Conservation (phyloP, 2,113 vertebrate species). For the Heteronetta atricapilla region DNA sequence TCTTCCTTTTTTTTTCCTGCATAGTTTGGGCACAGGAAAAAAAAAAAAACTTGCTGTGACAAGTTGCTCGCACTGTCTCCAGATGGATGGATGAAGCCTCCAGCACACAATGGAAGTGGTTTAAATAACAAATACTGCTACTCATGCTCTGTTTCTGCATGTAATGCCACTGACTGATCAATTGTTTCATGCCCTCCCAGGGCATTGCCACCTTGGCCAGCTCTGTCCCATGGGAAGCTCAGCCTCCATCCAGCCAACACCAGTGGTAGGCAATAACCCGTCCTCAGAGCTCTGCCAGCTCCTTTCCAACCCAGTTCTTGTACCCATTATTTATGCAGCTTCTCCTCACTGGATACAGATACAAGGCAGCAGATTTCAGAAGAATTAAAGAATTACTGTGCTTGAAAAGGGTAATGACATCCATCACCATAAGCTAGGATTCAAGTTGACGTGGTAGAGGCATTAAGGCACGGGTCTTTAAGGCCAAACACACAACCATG, state of each 20-base stretch:
- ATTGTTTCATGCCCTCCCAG: not conserved
- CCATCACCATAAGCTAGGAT: not conserved
- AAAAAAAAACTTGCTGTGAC: not conserved
- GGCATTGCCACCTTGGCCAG: fast-evolving
- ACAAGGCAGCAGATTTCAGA: not conserved
- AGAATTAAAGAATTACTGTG: not conserved
- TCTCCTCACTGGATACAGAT: not conserved
- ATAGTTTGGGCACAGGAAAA: not conserved
- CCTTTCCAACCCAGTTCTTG: not conserved
- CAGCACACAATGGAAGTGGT: not conserved
- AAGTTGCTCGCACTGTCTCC: not conserved
- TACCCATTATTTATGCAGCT: not conserved
- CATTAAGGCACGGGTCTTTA: not conserved
- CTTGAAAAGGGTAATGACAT: not conserved
- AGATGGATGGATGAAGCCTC: not conserved
- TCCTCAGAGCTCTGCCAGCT: not conserved
- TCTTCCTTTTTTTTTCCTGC: not conserved
- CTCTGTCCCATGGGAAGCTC: not conserved
- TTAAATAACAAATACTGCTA: not conserved
- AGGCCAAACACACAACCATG: not conserved
- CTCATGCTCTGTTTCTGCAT: not conserved
- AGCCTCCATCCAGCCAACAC: not conserved
- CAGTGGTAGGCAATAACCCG: not conserved
- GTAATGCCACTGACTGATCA: fast-evolving
- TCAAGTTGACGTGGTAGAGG: not conserved